phyloP scores from a whole-genome alignment of 1,140 invertebrate species.

The Hylyphantes graminicola region DNA sequence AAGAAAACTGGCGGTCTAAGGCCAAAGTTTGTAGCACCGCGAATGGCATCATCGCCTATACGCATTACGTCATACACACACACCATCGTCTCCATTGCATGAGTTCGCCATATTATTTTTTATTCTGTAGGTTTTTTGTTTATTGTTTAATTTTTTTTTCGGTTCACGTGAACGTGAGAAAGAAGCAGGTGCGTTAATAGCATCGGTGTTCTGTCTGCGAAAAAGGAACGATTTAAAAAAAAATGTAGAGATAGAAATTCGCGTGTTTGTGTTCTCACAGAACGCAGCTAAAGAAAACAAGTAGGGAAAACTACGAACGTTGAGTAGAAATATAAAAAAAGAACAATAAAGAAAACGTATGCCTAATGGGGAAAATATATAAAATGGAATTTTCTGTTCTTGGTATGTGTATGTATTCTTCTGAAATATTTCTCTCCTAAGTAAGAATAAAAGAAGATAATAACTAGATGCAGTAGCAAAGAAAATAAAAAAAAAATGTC shows the following conservation, averaged over 20 bases:
- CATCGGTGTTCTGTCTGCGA: conserved; percentile 27
- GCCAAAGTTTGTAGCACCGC: conserved; percentile 16
- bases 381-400: conserved; percentile 21
- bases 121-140: neutral
- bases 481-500: conserved; percentile 20
- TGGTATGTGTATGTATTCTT: conserved; percentile 7
- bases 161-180: conserved; percentile 48
- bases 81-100: conserved; percentile 10
- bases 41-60: conserved; percentile 56
- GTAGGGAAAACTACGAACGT: conserved; percentile 17
- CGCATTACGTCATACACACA: conserved; percentile 43
- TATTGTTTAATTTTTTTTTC: conserved; percentile 6
- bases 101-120: conserved; percentile 32
- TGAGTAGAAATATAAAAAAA: conserved; percentile 1
- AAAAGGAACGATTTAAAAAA: conserved; percentile 26
- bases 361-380: conserved; percentile 45
- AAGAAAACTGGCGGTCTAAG: neutral
- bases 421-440: conserved; percentile 17
- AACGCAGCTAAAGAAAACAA: conserved; percentile 34
- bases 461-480: neutral
- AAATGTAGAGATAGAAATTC: conserved; percentile 21
- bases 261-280: conserved; percentile 46
- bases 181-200: conserved; percentile 56
- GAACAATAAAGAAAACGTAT: conserved; percentile 19
- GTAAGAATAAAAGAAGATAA: conserved; percentile 29